Evolutionary conservation across 1,140 invertebrate species (phyloP), one percentile per base, ranked within the genome.

Genomic region (Caenorhabditis tropicalis): DNA sequence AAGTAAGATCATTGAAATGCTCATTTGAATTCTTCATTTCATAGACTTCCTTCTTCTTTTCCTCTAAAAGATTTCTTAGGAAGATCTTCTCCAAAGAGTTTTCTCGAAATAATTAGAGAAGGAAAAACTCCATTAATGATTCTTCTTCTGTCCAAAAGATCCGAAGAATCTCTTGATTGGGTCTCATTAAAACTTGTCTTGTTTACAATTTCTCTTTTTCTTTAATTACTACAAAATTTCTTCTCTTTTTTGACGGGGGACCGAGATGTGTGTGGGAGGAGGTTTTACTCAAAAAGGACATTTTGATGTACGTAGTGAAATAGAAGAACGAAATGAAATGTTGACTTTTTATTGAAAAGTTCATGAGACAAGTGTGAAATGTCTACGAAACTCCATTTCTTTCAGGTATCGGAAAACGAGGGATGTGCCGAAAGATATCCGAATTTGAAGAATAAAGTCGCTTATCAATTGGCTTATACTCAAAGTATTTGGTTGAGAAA

Each of bases 331-430:
- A 10, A 6, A 16, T 33, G 58, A 65, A n/a, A 39, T 39, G 24
- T 58, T 31, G 53, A 9, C 0, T 33, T 9, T 36, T 36, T 36
- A 36, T 65, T 65, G 58, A 65, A 33, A 36, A 36, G 58, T 19
- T 65, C 33, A 65, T 6, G 12, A 5, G 39, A 43, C 39, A 43
- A 43, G 39, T 36, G 12, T 1, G n/a, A 31, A 53, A 81, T 81
- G n/a, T 24, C 31, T 21, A 15, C 21, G 12, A 53, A 51, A 33
- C 9, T 9, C 39, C 2, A 33, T 4, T 29, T 81, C 21, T 79
- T 85, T 29, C 33, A 85, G 83, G 53, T 80, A 7, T 12, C 74
- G 0, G 83, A 85, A 60, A 85, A 86, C 53, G 85, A 84, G 49
- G 80, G 79, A 51, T 86, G 85, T 56, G 82, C 70, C 2, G 27